Percentiles rank a stretch among this genome's conserved stretches.
Conservation (phyloP, 2,797 vertebrate species). For the Siniperca undulata region DNA sequence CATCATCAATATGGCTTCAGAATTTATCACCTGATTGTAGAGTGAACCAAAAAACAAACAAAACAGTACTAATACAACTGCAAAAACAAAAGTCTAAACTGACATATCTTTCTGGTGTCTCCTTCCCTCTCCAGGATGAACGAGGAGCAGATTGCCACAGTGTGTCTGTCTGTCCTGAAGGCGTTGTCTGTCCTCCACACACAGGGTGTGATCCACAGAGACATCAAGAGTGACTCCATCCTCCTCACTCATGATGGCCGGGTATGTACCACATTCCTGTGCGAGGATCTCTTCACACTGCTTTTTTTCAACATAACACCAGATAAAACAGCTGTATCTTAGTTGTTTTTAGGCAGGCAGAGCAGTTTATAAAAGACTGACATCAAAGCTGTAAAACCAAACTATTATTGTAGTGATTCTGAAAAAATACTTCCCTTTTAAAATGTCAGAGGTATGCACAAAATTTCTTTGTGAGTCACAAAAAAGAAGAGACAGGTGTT, state of each 20-base stretch:
- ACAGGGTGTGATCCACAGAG: conserved; percentile 96
- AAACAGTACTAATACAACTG: not conserved
- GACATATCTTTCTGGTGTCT: not conserved
- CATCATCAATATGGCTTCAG: not conserved
- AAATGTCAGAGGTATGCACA: not conserved
- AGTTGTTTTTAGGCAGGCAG: not conserved
- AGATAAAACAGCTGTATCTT: not conserved
- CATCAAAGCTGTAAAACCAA: not conserved
- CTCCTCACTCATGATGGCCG: conserved; percentile 95
- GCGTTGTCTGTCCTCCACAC: conserved; percentile 93
- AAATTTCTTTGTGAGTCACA: no score
- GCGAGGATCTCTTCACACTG: not conserved
- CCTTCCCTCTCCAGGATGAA: conserved; percentile 88
- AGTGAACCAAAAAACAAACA: not conserved
- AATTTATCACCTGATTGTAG: not conserved
- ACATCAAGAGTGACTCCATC: conserved; percentile 99
- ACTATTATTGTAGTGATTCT: not conserved
- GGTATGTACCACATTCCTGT: conserved; percentile 75
- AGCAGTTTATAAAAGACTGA: not conserved
- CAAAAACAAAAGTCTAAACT: not conserved
- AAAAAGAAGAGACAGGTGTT: not conserved
- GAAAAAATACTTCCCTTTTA: not conserved
- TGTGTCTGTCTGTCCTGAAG: conserved; percentile 94
- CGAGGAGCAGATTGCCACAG: conserved; percentile 95
- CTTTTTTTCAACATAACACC: not conserved